These are phyloP conservation scores for Carettochelys insculpta DNA, from an alignment of 2,113 vertebrate genomes.

Conservation along the genomic window DNA sequence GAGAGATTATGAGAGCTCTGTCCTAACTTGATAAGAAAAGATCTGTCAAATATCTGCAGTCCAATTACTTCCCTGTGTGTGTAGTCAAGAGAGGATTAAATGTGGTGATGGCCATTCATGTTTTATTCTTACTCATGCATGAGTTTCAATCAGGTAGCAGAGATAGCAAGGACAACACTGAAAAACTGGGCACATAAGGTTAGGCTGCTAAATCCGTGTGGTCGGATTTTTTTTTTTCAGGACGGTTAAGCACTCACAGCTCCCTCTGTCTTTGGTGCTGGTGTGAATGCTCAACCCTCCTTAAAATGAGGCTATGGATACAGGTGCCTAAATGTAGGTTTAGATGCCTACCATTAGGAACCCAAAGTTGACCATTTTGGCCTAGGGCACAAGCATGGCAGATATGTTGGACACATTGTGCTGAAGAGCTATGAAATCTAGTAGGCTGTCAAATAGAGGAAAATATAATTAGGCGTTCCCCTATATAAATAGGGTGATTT, in stretches of 20 bases:
- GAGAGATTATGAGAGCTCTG: background rate
- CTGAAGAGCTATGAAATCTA: background rate
- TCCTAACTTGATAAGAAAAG: background rate
- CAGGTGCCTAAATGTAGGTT: background rate
- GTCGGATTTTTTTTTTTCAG: background rate
- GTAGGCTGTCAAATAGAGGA: background rate
- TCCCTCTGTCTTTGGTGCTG: background rate
- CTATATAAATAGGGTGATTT: background rate
- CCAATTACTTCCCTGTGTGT: background rate
- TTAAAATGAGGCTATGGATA: background rate
- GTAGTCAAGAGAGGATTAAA: background rate
- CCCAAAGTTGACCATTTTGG: background rate
- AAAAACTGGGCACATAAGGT: background rate
- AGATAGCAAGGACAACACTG: background rate
- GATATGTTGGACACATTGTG: background rate
- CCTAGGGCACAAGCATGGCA: background rate
- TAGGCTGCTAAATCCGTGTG: background rate
- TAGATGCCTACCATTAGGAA: background rate
- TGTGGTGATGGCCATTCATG: background rate
- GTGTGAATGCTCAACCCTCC: background rate
- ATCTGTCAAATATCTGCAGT: background rate
- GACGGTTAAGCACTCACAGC: rapidly evolving
- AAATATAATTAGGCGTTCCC: background rate
- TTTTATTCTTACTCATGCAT: background rate
- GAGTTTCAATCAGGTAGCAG: background rate